These are phyloP conservation scores for Parascotia fuliginaria DNA, from an alignment of 2,888 invertebrate genomes.

Conservation along the genomic window DNA sequence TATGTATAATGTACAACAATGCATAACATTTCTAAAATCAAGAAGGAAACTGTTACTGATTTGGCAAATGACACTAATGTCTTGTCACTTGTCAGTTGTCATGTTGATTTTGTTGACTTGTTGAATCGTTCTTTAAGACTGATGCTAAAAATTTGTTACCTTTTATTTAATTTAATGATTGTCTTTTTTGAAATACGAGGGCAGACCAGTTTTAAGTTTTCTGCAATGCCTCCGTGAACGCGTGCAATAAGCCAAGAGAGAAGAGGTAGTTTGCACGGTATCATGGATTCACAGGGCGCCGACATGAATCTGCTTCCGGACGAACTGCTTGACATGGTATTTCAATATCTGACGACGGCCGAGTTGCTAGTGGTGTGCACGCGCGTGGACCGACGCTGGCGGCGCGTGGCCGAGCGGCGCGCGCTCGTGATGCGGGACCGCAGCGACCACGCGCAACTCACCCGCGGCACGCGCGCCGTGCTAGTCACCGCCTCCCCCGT, in stretches of 20 bases:
- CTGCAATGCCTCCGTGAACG: not conserved
- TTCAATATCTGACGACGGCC: conserved; percentile 33
- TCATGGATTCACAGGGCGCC: not conserved
- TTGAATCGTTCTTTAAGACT: too few species aligned
- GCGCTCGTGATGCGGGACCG: conserved; percentile 17
- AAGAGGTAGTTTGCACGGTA: not conserved
- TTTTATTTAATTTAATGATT: not conserved
- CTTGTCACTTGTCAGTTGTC: too few species aligned
- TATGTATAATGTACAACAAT: too few species aligned
- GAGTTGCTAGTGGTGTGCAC: conserved; percentile 28
- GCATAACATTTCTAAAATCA: too few species aligned
- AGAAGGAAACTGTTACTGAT: too few species aligned
- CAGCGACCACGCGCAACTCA: conserved; percentile 26
- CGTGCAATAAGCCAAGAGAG: not conserved
- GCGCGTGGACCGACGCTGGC: conserved; percentile 40
- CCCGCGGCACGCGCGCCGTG: conserved; percentile 17
- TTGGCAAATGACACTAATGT: too few species aligned
- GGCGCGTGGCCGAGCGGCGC: conserved; percentile 21
- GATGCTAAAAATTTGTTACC: too few species aligned
- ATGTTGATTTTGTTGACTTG: too few species aligned
- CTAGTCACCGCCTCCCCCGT: conserved; percentile 8
- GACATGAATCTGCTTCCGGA: conserved; percentile 44
- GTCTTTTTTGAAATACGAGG: not conserved
- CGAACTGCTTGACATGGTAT: conserved; percentile 47
- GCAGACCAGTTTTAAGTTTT: not conserved